Conservation (phyloP, 1,140 invertebrate species). For the Zaprionus capensis region DNA sequence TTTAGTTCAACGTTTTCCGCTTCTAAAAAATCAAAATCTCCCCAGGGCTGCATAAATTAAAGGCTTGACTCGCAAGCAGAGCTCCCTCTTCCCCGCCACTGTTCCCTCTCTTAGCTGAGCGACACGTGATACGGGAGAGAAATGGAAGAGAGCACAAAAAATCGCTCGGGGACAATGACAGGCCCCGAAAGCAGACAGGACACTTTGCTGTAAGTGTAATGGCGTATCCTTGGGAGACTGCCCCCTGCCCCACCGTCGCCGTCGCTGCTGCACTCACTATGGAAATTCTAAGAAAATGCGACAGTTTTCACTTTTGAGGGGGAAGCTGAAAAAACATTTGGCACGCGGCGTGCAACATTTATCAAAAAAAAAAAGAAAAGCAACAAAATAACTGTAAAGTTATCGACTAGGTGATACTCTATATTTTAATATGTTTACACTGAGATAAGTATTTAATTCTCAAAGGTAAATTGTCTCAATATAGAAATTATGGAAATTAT, state of each 20-base stretch:
- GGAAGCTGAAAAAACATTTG: conserved; percentile 45
- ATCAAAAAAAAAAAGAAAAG: conserved; percentile 66
- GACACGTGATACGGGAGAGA: conserved; percentile 44
- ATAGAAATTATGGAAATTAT: too few relatives aligned
- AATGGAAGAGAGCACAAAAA: conserved; percentile 66
- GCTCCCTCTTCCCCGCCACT: background rate
- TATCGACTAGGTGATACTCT: background rate
- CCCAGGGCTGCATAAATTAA: conserved; percentile 82
- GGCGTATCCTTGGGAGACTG: conserved; percentile 76
- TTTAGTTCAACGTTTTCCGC: conserved; percentile 33
- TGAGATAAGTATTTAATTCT: too few relatives aligned
- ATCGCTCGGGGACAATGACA: conserved; percentile 72
- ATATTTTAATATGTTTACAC: background rate
- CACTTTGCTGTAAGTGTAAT: conserved; percentile 57
- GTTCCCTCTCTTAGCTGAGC: background rate
- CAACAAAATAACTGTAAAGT: background rate
- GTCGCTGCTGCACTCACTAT: conserved; percentile 31
- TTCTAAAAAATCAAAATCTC: conserved; percentile 70
- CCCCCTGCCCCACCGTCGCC: background rate
- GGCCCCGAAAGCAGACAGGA: conserved; percentile 68
- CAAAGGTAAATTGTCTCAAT: too few relatives aligned
- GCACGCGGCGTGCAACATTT: conserved; percentile 78
- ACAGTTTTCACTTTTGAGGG: conserved; percentile 57
- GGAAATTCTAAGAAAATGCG: conserved; percentile 70
- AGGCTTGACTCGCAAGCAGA: conserved; percentile 65